Conservation (phyloP, 2,797 vertebrate species). For the Psittacula derbiana region DNA sequence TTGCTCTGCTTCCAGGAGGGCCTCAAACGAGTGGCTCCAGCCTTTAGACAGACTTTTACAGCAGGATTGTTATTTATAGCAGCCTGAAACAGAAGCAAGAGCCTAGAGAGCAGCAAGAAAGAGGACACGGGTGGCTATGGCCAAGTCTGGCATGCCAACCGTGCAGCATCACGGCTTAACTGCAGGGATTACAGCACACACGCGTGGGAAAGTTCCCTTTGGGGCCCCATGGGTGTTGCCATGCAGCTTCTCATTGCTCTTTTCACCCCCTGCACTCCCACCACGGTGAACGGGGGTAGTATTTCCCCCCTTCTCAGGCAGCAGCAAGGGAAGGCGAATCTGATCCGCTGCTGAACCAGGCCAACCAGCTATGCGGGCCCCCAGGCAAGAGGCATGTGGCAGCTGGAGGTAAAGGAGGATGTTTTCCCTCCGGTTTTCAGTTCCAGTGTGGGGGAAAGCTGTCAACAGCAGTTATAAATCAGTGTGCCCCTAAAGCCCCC, state of each 20-base stretch:
- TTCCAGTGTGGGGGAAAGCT: background rate
- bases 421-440: background rate
- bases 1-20: background rate
- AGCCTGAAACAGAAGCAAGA: background rate
- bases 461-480: background rate
- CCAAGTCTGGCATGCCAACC: background rate
- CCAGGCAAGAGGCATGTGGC: background rate
- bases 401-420: background rate
- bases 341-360: background rate
- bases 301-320: background rate
- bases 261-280: background rate
- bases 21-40: background rate
- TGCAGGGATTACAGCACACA: background rate
- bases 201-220: background rate
- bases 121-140: background rate
- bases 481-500: background rate
- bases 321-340: background rate
- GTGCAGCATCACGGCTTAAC: fast-evolving
- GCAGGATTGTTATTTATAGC: conserved; percentile 13
- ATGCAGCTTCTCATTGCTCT: background rate
- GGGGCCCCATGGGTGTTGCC: background rate
- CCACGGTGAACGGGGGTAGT: background rate
- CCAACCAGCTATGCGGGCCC: background rate
- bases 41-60: background rate
- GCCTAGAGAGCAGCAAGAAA: background rate